Percentiles rank a stretch among this genome's conserved stretches.
Evolutionary conservation across 1,140 invertebrate genomes (phyloP).

Genomic region (Goniozus legneri): DNA sequence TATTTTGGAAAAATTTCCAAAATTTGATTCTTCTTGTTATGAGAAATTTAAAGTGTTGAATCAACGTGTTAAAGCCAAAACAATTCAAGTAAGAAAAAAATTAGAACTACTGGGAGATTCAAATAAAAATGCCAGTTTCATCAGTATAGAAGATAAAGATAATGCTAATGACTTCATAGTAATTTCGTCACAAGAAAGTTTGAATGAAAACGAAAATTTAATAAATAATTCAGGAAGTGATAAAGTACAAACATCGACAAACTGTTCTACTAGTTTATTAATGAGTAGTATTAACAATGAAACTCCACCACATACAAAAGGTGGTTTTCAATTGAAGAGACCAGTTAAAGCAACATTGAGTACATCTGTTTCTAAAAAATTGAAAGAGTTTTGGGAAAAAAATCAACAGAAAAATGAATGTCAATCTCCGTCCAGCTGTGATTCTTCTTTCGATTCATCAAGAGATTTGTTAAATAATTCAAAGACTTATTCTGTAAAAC

Average conservation of each 20-base stretch:
- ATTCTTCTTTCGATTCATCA: no score
- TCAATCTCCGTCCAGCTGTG: no score
- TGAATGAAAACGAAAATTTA: slow-evolving; percentile 8
- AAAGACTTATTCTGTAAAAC: neutral
- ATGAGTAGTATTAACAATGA: neutral
- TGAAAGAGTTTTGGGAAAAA: slow-evolving; percentile 35
- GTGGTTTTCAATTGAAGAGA: slow-evolving; percentile 36
- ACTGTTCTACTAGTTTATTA: neutral
- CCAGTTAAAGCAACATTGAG: slow-evolving; percentile 34
- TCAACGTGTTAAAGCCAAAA: slow-evolving; percentile 41
- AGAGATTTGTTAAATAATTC: neutral
- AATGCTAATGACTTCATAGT: neutral
- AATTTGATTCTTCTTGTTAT: slow-evolving; percentile 33
- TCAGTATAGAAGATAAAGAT: neutral
- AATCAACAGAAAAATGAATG: slow-evolving; percentile 11
- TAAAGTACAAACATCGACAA: neutral
- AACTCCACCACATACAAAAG: slow-evolving; percentile 11
- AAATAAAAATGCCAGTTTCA: neutral
- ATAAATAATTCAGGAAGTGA: neutral
- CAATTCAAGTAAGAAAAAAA: slow-evolving; percentile 28
- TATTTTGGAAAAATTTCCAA: slow-evolving; percentile 39
- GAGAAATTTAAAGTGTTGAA: slow-evolving; percentile 34
- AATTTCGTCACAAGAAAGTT: neutral
- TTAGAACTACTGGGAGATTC: slow-evolving; percentile 3
- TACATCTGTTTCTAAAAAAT: slow-evolving; percentile 23